These are phyloP conservation scores for Alca torda DNA, from an alignment of 2,797 vertebrate genomes.

Conservation along the genomic window DNA sequence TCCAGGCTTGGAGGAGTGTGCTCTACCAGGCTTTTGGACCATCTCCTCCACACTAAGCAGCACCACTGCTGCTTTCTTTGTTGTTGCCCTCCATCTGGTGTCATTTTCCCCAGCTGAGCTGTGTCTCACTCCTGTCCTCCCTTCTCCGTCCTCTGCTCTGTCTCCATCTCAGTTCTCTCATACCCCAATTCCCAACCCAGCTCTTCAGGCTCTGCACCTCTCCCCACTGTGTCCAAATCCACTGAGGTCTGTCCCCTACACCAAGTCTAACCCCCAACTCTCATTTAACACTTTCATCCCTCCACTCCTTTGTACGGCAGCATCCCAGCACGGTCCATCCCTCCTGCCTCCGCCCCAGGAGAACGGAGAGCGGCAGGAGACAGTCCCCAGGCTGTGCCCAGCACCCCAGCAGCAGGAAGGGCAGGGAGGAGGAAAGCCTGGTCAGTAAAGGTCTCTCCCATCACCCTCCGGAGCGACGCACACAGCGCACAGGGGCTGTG, in stretches of 20 bases:
- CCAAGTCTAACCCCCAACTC: background rate
- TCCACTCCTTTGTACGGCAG: rapidly evolving
- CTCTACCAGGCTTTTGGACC: background rate
- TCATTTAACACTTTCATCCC: background rate
- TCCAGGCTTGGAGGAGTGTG: background rate
- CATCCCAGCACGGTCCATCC: background rate
- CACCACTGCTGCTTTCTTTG: background rate
- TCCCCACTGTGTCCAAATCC: background rate
- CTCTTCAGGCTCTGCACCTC: background rate
- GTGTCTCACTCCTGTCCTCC: background rate
- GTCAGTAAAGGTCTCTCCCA: background rate
- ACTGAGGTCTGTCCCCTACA: background rate
- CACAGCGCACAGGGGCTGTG: background rate
- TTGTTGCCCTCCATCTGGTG: background rate
- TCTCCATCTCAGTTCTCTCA: rapidly evolving
- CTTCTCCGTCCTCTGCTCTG: background rate
- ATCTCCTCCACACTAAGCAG: background rate
- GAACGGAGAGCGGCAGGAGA: background rate
- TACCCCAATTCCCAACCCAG: background rate
- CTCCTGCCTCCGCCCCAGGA: background rate
- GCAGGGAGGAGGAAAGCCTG: background rate
- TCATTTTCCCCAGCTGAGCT: background rate
- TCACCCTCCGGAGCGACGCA: rapidly evolving
- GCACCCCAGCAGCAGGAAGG: background rate
- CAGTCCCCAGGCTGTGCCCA: background rate